Percentiles rank a stretch among this genome's conserved stretches.
Evolutionary conservation across 2,888 invertebrate genomes (phyloP).

Genomic region (Ormyrus pomaceus): DNA sequence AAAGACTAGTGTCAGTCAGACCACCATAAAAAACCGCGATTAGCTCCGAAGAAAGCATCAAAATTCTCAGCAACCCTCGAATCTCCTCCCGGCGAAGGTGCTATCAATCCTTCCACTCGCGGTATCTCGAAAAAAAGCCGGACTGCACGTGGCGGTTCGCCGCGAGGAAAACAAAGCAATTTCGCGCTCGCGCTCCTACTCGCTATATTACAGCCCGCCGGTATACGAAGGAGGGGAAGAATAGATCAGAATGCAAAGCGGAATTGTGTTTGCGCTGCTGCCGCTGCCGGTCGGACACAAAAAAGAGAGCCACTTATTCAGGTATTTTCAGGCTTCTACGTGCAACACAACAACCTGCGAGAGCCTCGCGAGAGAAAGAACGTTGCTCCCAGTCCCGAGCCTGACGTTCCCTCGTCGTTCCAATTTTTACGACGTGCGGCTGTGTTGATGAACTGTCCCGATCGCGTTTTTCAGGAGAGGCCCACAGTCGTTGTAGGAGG

Average conservation of each 20-base stretch:
- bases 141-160: neutral
- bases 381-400: neutral
- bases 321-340: constrained; percentile 39
- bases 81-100: neutral
- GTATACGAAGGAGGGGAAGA: constrained; percentile 5
- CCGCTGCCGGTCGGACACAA: neutral
- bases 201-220: constrained; percentile 4
- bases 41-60: too few relatives aligned
- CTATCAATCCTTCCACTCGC: too few relatives aligned
- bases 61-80: neutral
- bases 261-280: constrained; percentile 41
- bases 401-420: neutral
- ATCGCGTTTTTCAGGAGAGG: neutral
- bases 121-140: too few relatives aligned
- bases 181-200: constrained; percentile 19
- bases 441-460: constrained; percentile 32
- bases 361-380: neutral
- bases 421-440: constrained; percentile 15
- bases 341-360: neutral
- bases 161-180: constrained; percentile 55
- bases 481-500: neutral
- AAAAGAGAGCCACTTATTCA: constrained; percentile 49
- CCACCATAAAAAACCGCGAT: too few relatives aligned
- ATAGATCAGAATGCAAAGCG: constrained; percentile 55
- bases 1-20: too few relatives aligned